Evolutionary conservation across 2,888 invertebrate genomes (phyloP), one percentile per base, ranked within the genome.

Genomic region (Rutpela maculata): DNA sequence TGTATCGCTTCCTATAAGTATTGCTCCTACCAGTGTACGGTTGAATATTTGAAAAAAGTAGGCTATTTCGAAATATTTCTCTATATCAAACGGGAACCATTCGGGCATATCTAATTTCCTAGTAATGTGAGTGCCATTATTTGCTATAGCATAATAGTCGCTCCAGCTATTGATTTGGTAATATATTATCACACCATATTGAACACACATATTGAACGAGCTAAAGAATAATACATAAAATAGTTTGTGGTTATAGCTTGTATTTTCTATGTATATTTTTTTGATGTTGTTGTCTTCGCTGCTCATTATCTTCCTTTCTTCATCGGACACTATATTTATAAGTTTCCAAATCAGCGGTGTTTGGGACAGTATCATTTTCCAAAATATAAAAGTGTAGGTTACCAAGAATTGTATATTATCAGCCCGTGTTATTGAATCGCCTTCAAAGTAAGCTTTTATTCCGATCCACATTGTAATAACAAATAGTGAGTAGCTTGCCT

Each of bases 331-430:
- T 35, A 11, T 12, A 1, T 35, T 38, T 65, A 65, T 17, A 59
- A 59, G 71, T n/a, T 59, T 62, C 62, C 19, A 60, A 15, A 62
- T n/a, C 9, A n/a, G 10, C 15, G 18, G 15, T 15, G 17, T 57
- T 57, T 57, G 63, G 6, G 26, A 31, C 12, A 73, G 18, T 12
- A 56, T 35, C 43, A 73, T 73, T 73, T 73, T 73, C 73, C 73
- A 73, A 11, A 57, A 35, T 1, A 57, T 17, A n/a, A 65, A 73
- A 15, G n/a, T n/a, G n/a, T 65, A 63, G 12, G 22, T 10, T 12
- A 73, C n/a, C 10, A 31, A 1, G 19, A 50, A 19, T 18, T 62
- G 38, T 26, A 43, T 50, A n/a, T 15, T 9, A 12, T 62, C 43
- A 17, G 50, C 50, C 62, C 62, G 26, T 12, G 19, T 50, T 12